Evolutionary conservation across 2,797 vertebrate species (phyloP).

Genomic region (Anas georgica): DNA sequence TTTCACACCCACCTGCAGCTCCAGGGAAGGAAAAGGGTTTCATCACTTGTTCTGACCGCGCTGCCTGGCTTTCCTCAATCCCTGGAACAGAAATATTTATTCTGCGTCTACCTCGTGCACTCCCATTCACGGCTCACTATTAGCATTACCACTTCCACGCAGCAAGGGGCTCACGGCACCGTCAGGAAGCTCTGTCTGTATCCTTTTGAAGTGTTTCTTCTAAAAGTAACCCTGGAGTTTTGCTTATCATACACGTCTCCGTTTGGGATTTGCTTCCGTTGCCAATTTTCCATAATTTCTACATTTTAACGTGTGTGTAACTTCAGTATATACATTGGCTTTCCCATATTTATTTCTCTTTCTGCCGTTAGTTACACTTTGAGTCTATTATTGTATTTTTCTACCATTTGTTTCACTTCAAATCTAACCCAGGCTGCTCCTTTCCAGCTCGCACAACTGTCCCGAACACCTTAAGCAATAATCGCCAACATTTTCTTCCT

Average conservation of each 20-base stretch:
- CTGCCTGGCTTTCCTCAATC: background rate
- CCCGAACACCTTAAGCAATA: background rate
- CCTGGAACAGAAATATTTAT: background rate
- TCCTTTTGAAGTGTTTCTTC: background rate
- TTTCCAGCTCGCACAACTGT: background rate
- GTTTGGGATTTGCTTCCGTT: background rate
- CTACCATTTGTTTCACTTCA: background rate
- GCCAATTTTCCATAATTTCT: background rate
- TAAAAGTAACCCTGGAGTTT: background rate
- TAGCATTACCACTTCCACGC: background rate
- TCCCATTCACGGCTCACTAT: background rate
- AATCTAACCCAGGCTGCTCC: background rate
- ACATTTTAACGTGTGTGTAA: background rate
- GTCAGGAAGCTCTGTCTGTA: background rate
- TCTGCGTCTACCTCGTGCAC: background rate
- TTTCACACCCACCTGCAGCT: background rate
- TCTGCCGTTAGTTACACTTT: too few species aligned
- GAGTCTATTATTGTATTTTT: too few species aligned
- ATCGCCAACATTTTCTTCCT: background rate
- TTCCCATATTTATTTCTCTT: background rate
- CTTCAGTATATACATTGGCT: background rate
- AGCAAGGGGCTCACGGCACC: accelerated
- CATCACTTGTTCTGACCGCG: background rate
- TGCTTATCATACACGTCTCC: background rate
- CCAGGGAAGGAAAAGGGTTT: background rate